Conservation (phyloP, 2,888 invertebrate genomes). For the Mythimna loreyi region DNA sequence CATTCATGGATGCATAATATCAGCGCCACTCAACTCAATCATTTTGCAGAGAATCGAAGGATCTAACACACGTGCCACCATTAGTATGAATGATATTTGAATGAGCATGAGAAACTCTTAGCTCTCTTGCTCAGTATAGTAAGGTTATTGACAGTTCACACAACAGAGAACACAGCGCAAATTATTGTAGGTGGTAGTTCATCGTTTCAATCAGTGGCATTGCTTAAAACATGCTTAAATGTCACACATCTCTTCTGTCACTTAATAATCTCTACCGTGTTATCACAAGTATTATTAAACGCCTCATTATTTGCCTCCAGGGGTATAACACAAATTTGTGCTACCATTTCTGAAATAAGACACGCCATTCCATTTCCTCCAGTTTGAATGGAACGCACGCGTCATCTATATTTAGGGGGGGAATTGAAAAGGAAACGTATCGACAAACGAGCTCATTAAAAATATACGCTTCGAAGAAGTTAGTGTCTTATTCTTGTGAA, state of each 20-base stretch:
- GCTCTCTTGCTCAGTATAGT: too few relatives aligned
- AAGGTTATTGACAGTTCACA: too few relatives aligned
- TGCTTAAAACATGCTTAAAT: neutral
- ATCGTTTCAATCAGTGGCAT: too few relatives aligned
- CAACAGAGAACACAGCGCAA: neutral
- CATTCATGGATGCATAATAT: too few relatives aligned
- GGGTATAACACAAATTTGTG: conserved; percentile 18
- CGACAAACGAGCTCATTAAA: conserved; percentile 72
- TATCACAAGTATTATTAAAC: conserved; percentile 1
- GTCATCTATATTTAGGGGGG: conserved; percentile 47
- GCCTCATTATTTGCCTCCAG: conserved; percentile 10
- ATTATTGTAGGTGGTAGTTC: neutral
- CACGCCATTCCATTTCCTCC: conserved; percentile 20
- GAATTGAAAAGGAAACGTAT: conserved; percentile 53
- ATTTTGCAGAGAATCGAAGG: too few relatives aligned
- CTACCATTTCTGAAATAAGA: conserved; percentile 23
- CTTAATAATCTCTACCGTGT: neutral
- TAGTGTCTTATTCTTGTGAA: conserved; percentile 55
- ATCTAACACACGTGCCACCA: too few relatives aligned
- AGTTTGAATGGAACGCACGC: conserved; percentile 25
- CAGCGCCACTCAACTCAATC: too few relatives aligned
- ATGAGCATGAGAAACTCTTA: too few relatives aligned
- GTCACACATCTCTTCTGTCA: too few relatives aligned
- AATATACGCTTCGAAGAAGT: conserved; percentile 64
- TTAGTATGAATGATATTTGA: too few relatives aligned